Base-by-base conservation (phyloP, 2,797 vertebrate species). In the Pseudotriccus pelzelni region DNA sequence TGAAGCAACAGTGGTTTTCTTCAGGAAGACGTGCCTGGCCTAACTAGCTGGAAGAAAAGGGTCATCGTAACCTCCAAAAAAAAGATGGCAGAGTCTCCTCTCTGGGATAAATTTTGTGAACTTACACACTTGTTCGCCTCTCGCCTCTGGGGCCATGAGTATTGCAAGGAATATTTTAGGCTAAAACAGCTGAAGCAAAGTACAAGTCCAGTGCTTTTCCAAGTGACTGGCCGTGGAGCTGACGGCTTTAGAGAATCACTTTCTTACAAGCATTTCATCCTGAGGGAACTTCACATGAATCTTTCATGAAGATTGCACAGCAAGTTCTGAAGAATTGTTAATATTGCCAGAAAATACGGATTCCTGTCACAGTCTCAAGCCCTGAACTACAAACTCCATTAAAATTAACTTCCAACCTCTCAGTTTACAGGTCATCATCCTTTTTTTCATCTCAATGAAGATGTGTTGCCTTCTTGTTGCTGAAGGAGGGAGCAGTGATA, bases 191-290 rank as follows among this genome's bases (percentile, higher is more conserved):
- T 63, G 78, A 58, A 87, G 82, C 69, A 81, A 49, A 90, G 72
- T 56, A 27, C 25, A 60, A 56, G 69, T 21, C 85, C 85, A 60
- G n/a, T 91, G 75, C 87, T 89, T 96, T 94, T 95, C 90, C 70
- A 43, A 28, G 89, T 80, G 79, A 50, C 75, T 72, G 70, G 55
- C 68, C 70, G 58, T 7, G 53, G 70, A 55, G 75, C 72, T 94
- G 92, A 74, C 0, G 10, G 74, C 63, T 56, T 87, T 13, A 80
- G 86, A 80, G 95, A 93, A 77, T 75, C 90, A 62, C 74, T 82
- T 84, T 60, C 53, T 75, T 68, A 9, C 81, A 28, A 76, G 60
- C 60, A 24, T 43, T 36, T 58, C 1, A 0, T 89, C 81, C 78
- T 53, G 21, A 60, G 86, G 90, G 88, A 96, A 39, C 49, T 73